These are phyloP conservation scores for Carettochelys insculpta DNA, from an alignment of 2,113 vertebrate species.

Conservation along the genomic window DNA sequence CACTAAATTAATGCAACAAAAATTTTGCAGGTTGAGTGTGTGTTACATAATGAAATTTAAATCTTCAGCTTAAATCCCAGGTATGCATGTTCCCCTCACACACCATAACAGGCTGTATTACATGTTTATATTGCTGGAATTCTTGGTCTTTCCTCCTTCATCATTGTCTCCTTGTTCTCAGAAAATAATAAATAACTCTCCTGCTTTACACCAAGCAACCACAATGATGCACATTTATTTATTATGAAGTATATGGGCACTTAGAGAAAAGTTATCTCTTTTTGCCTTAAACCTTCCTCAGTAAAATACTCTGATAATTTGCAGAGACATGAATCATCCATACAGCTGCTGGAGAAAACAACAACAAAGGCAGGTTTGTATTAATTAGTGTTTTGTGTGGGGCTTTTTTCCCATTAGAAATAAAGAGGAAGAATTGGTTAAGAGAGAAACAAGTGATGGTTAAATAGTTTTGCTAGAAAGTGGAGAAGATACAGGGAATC, in stretches of 20 bases:
- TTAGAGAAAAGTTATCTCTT: neutral
- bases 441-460: neutral
- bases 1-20: neutral
- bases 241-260: neutral
- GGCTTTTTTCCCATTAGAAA: constrained; percentile 11
- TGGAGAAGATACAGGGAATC: neutral
- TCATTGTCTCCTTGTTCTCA: neutral
- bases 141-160: neutral
- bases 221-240: neutral
- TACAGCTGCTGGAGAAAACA: constrained; percentile 27
- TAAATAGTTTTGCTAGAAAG: constrained; percentile 2
- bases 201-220: neutral
- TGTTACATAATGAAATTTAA: neutral
- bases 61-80: neutral
- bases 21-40: neutral
- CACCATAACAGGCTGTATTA: neutral
- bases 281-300: neutral
- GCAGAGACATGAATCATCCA: neutral
- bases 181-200: neutral
- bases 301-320: constrained; percentile 35
- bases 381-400: constrained; percentile 20
- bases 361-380: constrained; percentile 42
- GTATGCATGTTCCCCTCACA: neutral
- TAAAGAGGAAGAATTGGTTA: neutral
- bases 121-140: neutral